Conservation (phyloP, 2,888 invertebrate genomes). For the Zygogramma bicolorata region DNA sequence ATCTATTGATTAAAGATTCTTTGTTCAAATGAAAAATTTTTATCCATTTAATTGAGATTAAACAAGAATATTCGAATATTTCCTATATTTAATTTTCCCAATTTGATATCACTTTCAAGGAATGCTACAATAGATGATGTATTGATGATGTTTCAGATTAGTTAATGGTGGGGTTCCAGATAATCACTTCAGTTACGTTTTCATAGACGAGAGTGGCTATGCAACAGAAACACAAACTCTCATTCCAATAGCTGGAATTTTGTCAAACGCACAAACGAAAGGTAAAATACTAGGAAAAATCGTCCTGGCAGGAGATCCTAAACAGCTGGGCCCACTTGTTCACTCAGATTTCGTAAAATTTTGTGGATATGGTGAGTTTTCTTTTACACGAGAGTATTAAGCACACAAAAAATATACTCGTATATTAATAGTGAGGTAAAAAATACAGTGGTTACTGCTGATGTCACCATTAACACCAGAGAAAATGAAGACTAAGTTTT, state of each 20-base stretch:
- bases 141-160: conserved; percentile 48
- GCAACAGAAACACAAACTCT: conserved; percentile 77
- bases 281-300: conserved; percentile 67
- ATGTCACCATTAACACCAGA: too few relatives aligned
- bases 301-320: conserved; percentile 79
- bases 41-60: too few relatives aligned
- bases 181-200: conserved; percentile 75
- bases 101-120: too few relatives aligned
- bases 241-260: conserved; percentile 69
- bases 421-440: not conserved
- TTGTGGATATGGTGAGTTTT: conserved; percentile 64
- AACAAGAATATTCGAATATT: too few relatives aligned
- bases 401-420: too few relatives aligned
- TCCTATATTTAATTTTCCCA: too few relatives aligned
- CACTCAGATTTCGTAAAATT: conserved; percentile 63
- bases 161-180: conserved; percentile 56
- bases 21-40: too few relatives aligned
- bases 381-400: too few relatives aligned
- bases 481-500: too few relatives aligned
- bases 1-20: too few relatives aligned
- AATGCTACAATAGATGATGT: too few relatives aligned
- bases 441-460: too few relatives aligned
- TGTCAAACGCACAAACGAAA: conserved; percentile 42
- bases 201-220: conserved; percentile 82
- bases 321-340: conserved; percentile 77